Percentiles rank a stretch among this genome's conserved stretches.
Conservation (phyloP, 2,888 invertebrate species). For the Drosophila atroscutellata region DNA sequence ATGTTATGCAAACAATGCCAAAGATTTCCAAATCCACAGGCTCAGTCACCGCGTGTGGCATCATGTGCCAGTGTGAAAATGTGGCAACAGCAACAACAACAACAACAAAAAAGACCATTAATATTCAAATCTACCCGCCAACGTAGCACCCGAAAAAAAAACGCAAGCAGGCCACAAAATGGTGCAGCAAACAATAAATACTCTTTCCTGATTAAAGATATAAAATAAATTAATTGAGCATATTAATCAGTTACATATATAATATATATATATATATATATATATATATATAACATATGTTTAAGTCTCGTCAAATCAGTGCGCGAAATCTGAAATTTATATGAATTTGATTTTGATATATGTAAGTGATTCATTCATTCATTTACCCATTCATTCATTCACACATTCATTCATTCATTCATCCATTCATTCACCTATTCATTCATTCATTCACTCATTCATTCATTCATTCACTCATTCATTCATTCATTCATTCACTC, state of each 20-base stretch:
- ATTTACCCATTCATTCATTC: no score
- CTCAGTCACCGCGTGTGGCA: conserved; percentile 75
- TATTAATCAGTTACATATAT: not conserved
- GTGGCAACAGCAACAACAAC: conserved; percentile 36
- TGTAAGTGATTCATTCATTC: no score
- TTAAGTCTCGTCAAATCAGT: no score
- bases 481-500: no score
- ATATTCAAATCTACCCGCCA: conserved; percentile 77
- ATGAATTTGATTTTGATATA: not conserved
- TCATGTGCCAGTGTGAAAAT: conserved; percentile 25
- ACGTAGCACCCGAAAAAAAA: conserved; percentile 22
- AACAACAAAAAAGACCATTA: conserved; percentile 52
- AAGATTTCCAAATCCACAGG: conserved; percentile 64
- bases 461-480: no score
- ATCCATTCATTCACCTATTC: no score
- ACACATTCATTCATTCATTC: no score
- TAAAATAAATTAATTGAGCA: not conserved
- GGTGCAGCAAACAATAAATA: conserved; percentile 2
- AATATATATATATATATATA: not conserved
- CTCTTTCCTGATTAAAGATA: conserved; percentile 1
- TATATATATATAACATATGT: no score
- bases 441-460: no score
- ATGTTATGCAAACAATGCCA: conserved; percentile 81
- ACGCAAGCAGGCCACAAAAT: not conserved
- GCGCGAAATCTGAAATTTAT: no score